These are phyloP conservation scores for Calyptomena viridis DNA, from an alignment of 2,113 vertebrate species.

Conservation along the genomic window DNA sequence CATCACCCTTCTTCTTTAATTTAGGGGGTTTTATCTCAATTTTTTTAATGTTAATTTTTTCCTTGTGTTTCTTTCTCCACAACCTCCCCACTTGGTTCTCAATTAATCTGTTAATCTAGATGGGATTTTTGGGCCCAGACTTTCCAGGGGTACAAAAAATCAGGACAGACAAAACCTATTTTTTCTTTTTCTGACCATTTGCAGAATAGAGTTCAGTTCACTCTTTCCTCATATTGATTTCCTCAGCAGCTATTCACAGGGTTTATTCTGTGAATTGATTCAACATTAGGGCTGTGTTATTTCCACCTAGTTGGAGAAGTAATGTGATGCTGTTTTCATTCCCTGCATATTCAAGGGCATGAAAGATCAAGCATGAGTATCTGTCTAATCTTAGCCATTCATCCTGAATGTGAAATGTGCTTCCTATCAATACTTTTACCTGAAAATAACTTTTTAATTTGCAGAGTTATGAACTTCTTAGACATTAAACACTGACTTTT, in stretches of 20 bases:
- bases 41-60: neutral
- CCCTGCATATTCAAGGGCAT: conserved; percentile 5
- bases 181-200: neutral
- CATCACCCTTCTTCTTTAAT: neutral
- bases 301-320: neutral
- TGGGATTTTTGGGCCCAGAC: neutral
- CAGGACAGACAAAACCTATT: neutral
- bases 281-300: neutral
- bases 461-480: neutral
- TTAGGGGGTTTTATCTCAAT: neutral
- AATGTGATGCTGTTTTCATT: neutral
- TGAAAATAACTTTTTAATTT: neutral
- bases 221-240: conserved; percentile 15
- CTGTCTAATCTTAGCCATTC: neutral
- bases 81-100: neutral
- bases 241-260: neutral
- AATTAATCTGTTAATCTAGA: neutral
- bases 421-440: neutral
- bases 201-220: neutral
- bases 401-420: neutral
- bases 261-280: conserved; percentile 38
- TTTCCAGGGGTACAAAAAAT: neutral
- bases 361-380: neutral
- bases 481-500: neutral
- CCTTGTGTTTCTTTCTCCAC: neutral